These are phyloP conservation scores for Plectrocnemia conspersa DNA, from an alignment of 1,140 invertebrate genomes.

Conservation along the genomic window DNA sequence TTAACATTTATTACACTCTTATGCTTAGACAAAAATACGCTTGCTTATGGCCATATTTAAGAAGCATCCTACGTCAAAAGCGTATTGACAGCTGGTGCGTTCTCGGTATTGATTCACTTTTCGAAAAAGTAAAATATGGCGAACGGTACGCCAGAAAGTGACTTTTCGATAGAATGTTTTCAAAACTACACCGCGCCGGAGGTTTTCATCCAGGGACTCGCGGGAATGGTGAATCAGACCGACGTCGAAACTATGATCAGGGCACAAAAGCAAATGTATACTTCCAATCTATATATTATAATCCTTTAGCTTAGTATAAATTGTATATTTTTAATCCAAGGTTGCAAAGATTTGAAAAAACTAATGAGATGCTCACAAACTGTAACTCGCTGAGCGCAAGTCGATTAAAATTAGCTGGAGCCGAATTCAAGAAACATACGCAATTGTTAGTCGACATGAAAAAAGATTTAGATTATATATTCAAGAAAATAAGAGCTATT, in stretches of 20 bases:
- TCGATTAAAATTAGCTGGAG: conserved; percentile 72
- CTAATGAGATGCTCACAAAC: conserved; percentile 95
- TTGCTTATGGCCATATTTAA: too few species aligned
- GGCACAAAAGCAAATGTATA: conserved; percentile 88
- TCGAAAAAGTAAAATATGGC: conserved; percentile 39
- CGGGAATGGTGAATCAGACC: conserved; percentile 84
- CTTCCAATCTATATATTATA: neutral
- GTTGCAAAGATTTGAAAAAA: conserved; percentile 93
- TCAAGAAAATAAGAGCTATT: conserved; percentile 66
- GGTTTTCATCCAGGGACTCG: conserved; percentile 84
- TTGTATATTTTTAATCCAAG: conserved; percentile 53
- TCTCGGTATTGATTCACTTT: too few species aligned
- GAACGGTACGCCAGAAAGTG: conserved; percentile 50
- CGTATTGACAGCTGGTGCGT: too few species aligned
- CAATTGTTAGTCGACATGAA: conserved; percentile 70
- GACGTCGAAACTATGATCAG: conserved; percentile 86
- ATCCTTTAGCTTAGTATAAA: neutral
- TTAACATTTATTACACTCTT: too few species aligned
- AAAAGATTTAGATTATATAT: conserved; percentile 64
- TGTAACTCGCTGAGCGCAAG: conserved; percentile 83
- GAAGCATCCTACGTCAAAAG: too few species aligned
- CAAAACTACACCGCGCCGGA: conserved; percentile 86
- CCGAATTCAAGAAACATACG: conserved; percentile 87
- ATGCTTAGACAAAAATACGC: too few species aligned
- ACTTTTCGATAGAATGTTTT: conserved; percentile 68